phyloP scores from a whole-genome alignment of 1,140 invertebrate genomes.

The Halictus rubicundus region DNA sequence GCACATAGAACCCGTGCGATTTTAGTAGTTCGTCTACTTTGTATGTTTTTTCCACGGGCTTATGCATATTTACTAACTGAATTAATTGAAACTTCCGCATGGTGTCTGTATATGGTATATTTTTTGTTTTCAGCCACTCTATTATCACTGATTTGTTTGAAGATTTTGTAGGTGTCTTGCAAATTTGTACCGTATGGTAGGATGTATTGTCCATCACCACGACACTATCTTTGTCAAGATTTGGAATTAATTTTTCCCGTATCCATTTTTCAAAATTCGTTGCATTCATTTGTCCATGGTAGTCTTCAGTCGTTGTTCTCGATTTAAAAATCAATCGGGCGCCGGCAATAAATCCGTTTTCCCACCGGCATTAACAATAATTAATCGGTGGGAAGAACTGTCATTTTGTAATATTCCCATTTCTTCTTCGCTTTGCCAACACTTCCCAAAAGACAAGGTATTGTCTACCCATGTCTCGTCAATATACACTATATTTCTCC shows the following conservation, averaged over 20 bases:
- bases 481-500: neutral
- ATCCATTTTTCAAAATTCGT: constrained; percentile 5
- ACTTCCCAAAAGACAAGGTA: neutral
- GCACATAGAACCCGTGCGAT: too few relatives aligned
- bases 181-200: too few relatives aligned
- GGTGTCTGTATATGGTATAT: too few relatives aligned
- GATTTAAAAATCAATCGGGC: neutral
- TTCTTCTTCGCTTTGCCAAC: neutral
- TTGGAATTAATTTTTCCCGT: too few relatives aligned
- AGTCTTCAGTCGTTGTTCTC: constrained; percentile 24
- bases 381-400: neutral
- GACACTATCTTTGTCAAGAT: too few relatives aligned
- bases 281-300: constrained; percentile 35
- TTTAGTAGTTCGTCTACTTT: too few relatives aligned
- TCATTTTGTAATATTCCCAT: neutral
- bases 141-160: too few relatives aligned
- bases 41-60: too few relatives aligned
- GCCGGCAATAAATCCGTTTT: constrained; percentile 16
- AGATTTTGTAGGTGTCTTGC: too few relatives aligned
- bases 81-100: too few relatives aligned
- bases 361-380: neutral
- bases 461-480: neutral
- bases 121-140: too few relatives aligned
- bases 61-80: too few relatives aligned
- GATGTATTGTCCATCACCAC: neutral